Evolutionary conservation across 2,888 invertebrate species (phyloP).

Genomic region (Ochlodes sylvanus): DNA sequence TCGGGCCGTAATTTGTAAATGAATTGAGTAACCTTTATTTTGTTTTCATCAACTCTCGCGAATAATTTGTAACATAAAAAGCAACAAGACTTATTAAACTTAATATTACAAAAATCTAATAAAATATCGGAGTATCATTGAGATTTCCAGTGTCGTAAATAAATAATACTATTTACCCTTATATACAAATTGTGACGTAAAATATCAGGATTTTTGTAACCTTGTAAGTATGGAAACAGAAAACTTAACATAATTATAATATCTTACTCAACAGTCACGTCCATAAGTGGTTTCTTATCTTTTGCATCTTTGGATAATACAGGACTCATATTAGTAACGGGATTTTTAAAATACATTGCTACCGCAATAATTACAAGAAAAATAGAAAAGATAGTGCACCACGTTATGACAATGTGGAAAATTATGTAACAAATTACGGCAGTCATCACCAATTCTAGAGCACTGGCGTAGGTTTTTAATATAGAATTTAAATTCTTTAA

Average conservation of each 20-base stretch:
- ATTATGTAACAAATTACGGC: slow-evolving; percentile 94
- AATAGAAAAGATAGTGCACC: slow-evolving; percentile 93
- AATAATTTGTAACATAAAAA: too few relatives aligned
- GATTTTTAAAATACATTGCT: slow-evolving; percentile 94
- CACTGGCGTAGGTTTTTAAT: slow-evolving; percentile 97
- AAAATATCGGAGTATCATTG: too few relatives aligned
- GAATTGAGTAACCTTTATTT: too few relatives aligned
- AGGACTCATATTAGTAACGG: slow-evolving; percentile 86
- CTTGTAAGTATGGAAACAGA: neutral
- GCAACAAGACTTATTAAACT: too few relatives aligned
- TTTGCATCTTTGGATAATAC: slow-evolving; percentile 45
- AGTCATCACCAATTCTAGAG: slow-evolving; percentile 95
- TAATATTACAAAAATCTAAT: too few relatives aligned
- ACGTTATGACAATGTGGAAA: slow-evolving; percentile 93
- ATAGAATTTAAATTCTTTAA: slow-evolving; percentile 97
- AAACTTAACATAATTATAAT: neutral
- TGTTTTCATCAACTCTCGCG: too few relatives aligned
- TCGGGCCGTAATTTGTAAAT: too few relatives aligned
- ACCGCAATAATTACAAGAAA: slow-evolving; percentile 93
- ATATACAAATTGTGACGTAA: too few relatives aligned
- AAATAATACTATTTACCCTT: too few relatives aligned
- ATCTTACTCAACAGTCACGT: slow-evolving; percentile 52
- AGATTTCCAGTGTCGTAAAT: too few relatives aligned
- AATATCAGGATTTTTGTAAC: too few relatives aligned
- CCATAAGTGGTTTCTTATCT: slow-evolving; percentile 64